Percentiles rank a stretch among this genome's conserved stretches.
These are phyloP conservation scores for Gnatocerus cornutus DNA, from an alignment of 2,888 invertebrate species.

Conservation along the genomic window DNA sequence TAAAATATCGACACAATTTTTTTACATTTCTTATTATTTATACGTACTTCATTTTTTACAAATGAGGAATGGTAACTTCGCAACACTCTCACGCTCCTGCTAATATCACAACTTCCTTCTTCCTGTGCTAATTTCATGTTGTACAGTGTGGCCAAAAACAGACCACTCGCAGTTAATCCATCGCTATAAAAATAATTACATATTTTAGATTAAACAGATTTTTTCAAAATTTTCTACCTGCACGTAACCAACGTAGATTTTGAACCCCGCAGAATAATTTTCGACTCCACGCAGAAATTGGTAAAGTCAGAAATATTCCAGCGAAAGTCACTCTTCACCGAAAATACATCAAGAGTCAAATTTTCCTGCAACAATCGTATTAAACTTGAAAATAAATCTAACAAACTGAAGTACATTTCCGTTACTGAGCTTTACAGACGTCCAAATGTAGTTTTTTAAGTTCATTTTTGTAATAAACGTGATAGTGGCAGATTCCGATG, in stretches of 20 bases:
- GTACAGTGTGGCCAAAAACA: slow-evolving; percentile 3
- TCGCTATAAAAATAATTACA: background rate
- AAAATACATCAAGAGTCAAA: background rate
- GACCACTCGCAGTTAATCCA: background rate
- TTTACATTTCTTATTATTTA: background rate
- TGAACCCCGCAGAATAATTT: background rate
- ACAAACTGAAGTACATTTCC: too few species aligned
- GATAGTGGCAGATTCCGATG: background rate
- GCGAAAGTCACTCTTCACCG: background rate
- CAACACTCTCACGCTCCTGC: background rate
- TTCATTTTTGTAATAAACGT: background rate
- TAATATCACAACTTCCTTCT: slow-evolving; percentile 1
- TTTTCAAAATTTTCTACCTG: background rate
- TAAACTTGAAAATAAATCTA: background rate
- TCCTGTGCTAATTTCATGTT: background rate
- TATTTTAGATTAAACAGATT: too few species aligned
- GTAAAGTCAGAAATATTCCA: background rate
- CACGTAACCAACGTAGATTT: background rate
- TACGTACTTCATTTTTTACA: background rate
- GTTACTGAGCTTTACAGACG: background rate
- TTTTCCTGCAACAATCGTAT: background rate
- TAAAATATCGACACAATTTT: background rate
- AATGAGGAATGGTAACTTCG: background rate
- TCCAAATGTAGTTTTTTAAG: background rate
- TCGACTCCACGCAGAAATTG: background rate